Conservation (phyloP, 2,797 vertebrate species). For the Emydoidea blandingii region DNA sequence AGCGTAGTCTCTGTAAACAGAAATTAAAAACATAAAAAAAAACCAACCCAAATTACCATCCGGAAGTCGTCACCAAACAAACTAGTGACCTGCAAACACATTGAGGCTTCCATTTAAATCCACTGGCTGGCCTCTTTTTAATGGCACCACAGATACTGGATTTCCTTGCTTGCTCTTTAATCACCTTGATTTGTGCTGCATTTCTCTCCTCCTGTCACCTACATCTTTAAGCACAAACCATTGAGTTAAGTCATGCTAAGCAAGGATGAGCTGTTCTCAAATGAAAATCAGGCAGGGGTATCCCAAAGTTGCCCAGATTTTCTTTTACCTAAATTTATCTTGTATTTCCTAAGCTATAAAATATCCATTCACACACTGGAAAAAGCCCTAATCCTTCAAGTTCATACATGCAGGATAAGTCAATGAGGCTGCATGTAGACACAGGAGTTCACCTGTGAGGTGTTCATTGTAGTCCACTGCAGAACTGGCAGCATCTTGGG, state of each 20-base stretch:
- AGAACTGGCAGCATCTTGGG: background rate
- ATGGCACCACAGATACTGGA: background rate
- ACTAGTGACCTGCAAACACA: background rate
- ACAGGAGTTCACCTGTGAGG: background rate
- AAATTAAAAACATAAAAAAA: background rate
- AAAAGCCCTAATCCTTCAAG: background rate
- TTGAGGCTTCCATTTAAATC: background rate
- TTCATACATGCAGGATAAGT: background rate
- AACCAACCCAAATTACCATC: background rate
- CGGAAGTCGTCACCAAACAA: background rate
- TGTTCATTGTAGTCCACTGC: background rate
- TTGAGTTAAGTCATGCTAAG: background rate
- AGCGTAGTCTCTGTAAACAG: slow-evolving; percentile 85
- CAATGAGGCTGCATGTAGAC: background rate
- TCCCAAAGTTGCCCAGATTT: background rate
- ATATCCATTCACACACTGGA: background rate
- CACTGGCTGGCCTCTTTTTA: background rate
- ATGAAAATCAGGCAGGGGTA: background rate
- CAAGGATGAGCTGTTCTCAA: background rate
- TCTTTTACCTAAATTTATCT: background rate
- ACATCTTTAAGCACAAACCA: accelerated
- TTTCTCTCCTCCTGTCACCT: background rate
- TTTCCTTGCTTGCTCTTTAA: background rate
- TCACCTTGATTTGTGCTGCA: background rate
- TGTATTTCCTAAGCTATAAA: background rate